Percentiles rank a stretch among this genome's conserved stretches.
Conservation (phyloP, 2,888 invertebrate species). For the Andrena dorsata region DNA sequence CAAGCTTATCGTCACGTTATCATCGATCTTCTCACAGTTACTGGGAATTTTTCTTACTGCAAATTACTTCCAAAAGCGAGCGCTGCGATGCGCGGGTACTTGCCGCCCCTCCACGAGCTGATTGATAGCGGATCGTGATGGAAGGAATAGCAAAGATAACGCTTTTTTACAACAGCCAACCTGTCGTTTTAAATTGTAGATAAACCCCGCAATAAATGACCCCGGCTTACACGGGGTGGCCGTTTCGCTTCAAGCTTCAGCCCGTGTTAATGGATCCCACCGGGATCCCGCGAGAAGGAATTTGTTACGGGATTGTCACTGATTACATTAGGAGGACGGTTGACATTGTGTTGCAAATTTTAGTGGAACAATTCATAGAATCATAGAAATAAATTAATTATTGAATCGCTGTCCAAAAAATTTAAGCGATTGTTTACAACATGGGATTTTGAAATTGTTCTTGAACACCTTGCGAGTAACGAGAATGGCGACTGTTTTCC, state of each 20-base stretch:
- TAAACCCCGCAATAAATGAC: slow-evolving; percentile 22
- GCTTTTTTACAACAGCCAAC: slow-evolving; percentile 37
- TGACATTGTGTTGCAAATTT: neutral
- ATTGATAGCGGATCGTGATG: slow-evolving; percentile 51
- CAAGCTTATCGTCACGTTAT: slow-evolving; percentile 31
- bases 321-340: neutral
- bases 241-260: neutral
- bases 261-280: neutral
- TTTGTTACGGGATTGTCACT: neutral
- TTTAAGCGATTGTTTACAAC: neutral
- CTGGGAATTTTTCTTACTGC: slow-evolving; percentile 33
- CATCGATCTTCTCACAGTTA: slow-evolving; percentile 39
- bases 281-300: neutral
- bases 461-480: slow-evolving; percentile 3
- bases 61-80: slow-evolving; percentile 41
- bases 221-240: neutral
- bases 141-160: slow-evolving; percentile 50
- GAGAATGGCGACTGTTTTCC: neutral
- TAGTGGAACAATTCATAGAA: no score
- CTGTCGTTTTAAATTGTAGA: slow-evolving; percentile 35
- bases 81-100: slow-evolving; percentile 13
- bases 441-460: neutral
- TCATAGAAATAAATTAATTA: no score
- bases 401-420: neutral
- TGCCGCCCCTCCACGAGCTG: slow-evolving; percentile 32